These are phyloP conservation scores for Coracias cyanogaster DNA, from an alignment of 2,797 vertebrate species.

Conservation along the genomic window DNA sequence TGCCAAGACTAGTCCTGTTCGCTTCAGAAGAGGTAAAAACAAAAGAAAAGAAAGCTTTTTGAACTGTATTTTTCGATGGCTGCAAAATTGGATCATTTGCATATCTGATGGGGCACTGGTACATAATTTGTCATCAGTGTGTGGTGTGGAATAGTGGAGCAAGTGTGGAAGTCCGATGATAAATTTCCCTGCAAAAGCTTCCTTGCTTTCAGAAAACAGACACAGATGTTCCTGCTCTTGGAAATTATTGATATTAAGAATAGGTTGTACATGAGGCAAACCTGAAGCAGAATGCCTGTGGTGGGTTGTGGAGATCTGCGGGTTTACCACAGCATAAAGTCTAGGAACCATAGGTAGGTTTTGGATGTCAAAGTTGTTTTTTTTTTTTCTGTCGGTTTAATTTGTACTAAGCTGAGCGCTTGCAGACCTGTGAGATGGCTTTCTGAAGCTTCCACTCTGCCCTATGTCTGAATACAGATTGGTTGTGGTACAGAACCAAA, in stretches of 20 bases:
- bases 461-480: background rate
- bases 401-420: background rate
- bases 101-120: background rate
- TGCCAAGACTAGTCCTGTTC: slow-evolving; percentile 85
- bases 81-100: background rate
- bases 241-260: background rate
- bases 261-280: background rate
- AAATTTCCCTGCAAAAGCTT: background rate
- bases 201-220: background rate
- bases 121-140: background rate
- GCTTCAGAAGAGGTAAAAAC: slow-evolving; percentile 85
- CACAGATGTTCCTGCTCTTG: background rate
- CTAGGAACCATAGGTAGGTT: background rate
- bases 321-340: background rate
- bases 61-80: background rate
- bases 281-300: background rate
- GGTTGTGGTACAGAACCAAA: background rate
- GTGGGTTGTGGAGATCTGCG: background rate
- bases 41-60: background rate
- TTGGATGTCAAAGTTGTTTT: background rate
- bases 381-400: background rate
- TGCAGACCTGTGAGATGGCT: background rate
- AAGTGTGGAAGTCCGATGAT: background rate
- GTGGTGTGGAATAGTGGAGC: background rate
- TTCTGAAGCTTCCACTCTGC: background rate